These are phyloP conservation scores for rat (Rattus norvegicus) DNA, from an alignment of 2,113 vertebrate genomes.

Conservation along the genomic window DNA sequence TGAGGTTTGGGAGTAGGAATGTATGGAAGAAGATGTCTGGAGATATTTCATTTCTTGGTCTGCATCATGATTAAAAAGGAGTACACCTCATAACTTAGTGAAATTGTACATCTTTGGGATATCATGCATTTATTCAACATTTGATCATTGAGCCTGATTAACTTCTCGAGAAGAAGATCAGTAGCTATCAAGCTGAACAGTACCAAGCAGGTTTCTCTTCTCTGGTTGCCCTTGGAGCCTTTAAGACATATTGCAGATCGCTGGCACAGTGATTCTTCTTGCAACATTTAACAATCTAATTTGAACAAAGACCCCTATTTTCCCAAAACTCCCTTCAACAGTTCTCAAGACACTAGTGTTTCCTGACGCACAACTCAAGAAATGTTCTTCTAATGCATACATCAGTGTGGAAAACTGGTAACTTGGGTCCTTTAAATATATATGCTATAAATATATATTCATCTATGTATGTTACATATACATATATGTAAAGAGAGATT, in stretches of 20 bases:
- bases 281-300: conserved; percentile 75
- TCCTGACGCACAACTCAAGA: conserved; percentile 44
- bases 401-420: conserved; percentile 23
- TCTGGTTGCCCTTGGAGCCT: not conserved
- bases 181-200: not conserved
- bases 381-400: conserved; percentile 25
- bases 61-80: not conserved
- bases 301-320: conserved; percentile 42
- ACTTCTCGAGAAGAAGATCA: not conserved
- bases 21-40: not conserved
- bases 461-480: no score
- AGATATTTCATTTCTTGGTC: not conserved
- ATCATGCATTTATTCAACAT: conserved; percentile 18
- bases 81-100: not conserved
- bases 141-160: not conserved
- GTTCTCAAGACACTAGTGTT: conserved; percentile 51
- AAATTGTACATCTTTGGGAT: not conserved
- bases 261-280: conserved; percentile 53
- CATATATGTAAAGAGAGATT: no score
- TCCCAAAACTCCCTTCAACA: conserved; percentile 53
- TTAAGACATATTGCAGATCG: conserved; percentile 13
- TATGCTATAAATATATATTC: not conserved
- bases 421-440: not conserved
- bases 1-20: not conserved
- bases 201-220: not conserved